Evolutionary conservation across 2,888 invertebrate genomes (phyloP), one percentile per base, ranked within the genome.

Genomic region (Synanthedon myopaeformis): DNA sequence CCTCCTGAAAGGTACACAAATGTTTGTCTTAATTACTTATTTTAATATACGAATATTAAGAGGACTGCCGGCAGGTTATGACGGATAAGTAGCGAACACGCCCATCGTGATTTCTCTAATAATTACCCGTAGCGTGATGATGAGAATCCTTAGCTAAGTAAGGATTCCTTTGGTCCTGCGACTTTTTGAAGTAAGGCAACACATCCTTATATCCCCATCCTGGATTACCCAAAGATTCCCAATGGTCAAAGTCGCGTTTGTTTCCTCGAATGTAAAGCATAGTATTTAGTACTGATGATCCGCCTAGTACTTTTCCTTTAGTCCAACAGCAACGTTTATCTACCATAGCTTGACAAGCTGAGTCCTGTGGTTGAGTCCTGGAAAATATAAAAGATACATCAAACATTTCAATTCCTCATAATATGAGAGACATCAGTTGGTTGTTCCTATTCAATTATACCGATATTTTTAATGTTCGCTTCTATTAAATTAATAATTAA

Each of bases 241-340:
- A 98, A 53, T 93, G 90, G 74, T 97, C 94, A 71, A 91, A 98
- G 76, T 97, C 97, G 1, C 93, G 86, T 54, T 90, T 89, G 75
- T 96, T 96, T 0, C 97, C 97, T 57, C 97, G 88, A 49, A 97
- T 91, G 74, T 98, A 97, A 0, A 96, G 89, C 96, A 97, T 96
- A 1, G 95, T 95, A 70, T 96, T 97, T 0, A 96, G 86, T 0
- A 96, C 95, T 45, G 94, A 94, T 4, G 94, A 94, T 0, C 97
- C 97, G 0, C 96, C 96, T 0, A 96, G 82, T 0, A 94, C 92
- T 82, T 96, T 96, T 51, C 97, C 97, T 56, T 96, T 90, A 0
- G 96, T 96, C 96, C 96, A 96, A 66, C 93, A 92, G 69, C 95
- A 95, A 49, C 95, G 90, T 65, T 92, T 90, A 69, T 95, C 95